phyloP scores from a whole-genome alignment of 2,797 vertebrate genomes.

The Sitta carolinensis region DNA sequence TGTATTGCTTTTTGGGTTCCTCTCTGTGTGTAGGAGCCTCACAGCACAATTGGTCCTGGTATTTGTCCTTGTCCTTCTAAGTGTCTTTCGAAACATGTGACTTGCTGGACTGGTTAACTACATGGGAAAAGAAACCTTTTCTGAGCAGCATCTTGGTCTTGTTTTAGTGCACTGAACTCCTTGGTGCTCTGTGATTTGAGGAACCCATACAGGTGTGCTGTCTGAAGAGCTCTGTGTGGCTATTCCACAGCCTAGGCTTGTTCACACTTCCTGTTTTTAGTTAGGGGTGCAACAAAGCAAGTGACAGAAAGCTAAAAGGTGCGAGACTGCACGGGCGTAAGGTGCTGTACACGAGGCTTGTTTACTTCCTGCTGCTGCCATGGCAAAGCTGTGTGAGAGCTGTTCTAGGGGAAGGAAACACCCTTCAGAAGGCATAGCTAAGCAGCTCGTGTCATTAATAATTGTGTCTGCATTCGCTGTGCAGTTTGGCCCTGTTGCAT shows the following conservation, averaged over 20 bases:
- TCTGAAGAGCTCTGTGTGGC: background rate
- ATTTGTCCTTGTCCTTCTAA: background rate
- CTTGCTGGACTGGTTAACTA: background rate
- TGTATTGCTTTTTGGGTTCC: background rate
- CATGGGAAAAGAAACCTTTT: background rate
- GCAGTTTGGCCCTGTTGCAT: background rate
- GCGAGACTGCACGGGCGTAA: background rate
- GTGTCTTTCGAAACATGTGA: background rate
- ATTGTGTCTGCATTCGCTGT: background rate
- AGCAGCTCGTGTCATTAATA: background rate
- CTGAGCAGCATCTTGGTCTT: background rate
- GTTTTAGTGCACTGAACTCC: background rate
- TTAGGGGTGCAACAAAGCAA: background rate
- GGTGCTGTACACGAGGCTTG: background rate
- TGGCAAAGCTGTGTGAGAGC: background rate
- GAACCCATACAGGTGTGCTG: background rate
- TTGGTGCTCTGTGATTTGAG: accelerated
- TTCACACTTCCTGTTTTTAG: background rate
- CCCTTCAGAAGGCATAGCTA: background rate
- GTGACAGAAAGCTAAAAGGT: background rate
- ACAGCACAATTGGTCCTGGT: background rate
- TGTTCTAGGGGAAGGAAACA: background rate
- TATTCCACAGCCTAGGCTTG: background rate
- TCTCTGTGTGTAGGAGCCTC: background rate
- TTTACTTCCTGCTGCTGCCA: background rate